Conservation (phyloP, 2,797 vertebrate genomes). For the Labroides dimidiatus region DNA sequence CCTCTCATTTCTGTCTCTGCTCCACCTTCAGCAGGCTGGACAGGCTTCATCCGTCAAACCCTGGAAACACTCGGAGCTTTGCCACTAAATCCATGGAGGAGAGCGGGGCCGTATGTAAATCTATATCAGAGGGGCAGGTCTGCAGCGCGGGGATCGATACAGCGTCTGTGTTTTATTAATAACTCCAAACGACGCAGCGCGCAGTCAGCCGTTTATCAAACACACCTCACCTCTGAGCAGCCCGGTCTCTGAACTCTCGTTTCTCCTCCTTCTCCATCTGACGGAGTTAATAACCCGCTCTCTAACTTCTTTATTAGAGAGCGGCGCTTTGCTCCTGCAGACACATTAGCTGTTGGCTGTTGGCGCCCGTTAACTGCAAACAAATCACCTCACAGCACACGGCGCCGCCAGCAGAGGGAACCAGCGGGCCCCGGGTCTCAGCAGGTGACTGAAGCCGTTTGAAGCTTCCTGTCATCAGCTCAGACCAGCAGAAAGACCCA, state of each 20-base stretch:
- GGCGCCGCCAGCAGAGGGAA: background rate
- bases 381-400: background rate
- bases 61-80: constrained; percentile 56
- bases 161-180: constrained; percentile 80
- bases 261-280: constrained; percentile 41
- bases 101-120: constrained; percentile 76
- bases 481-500: no score
- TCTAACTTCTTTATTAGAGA: constrained; percentile 41
- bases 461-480: no score
- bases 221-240: constrained; percentile 54
- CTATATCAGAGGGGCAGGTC: constrained; percentile 71
- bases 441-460: no score
- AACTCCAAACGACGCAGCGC: constrained; percentile 72
- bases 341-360: background rate
- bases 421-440: no score
- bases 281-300: constrained; percentile 55
- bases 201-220: constrained; percentile 75
- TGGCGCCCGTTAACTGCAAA: background rate
- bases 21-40: constrained; percentile 40
- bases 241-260: constrained; percentile 49
- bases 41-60: constrained; percentile 67
- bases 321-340: constrained; percentile 5
- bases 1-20: constrained; percentile 19
- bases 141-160: constrained; percentile 68
- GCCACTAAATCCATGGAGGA: constrained; percentile 70